These are phyloP conservation scores for Mohoua ochrocephala DNA, from an alignment of 2,113 vertebrate species.

Conservation along the genomic window DNA sequence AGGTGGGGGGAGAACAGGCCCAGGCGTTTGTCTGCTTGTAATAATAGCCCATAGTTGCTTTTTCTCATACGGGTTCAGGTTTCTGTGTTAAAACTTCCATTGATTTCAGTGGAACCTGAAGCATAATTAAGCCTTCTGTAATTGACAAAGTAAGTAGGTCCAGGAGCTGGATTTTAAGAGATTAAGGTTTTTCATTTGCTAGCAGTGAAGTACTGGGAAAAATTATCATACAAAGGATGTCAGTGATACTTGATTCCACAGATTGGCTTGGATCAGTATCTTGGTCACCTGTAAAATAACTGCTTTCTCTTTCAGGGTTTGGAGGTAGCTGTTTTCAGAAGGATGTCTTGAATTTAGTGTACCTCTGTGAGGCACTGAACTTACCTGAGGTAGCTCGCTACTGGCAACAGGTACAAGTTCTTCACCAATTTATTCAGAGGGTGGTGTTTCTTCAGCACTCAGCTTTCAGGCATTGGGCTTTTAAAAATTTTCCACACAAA, in stretches of 20 bases:
- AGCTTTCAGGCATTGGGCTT: not conserved
- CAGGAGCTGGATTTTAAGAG: not conserved
- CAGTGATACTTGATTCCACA: not conserved
- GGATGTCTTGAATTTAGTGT: slow-evolving; percentile 96
- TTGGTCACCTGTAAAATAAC: not conserved
- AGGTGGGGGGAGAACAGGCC: not conserved
- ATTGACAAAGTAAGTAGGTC: not conserved
- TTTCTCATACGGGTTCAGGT: not conserved
- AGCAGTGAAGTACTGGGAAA: not conserved
- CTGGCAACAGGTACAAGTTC: slow-evolving; percentile 89
- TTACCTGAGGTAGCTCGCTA: slow-evolving; percentile 94
- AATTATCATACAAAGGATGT: not conserved
- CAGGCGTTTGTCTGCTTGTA: not conserved
- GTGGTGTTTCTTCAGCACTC: not conserved
- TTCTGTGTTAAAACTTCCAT: not conserved
- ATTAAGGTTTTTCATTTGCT: not conserved
- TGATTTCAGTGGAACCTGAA: not conserved
- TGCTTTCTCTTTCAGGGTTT: slow-evolving; percentile 78
- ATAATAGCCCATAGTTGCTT: not conserved
- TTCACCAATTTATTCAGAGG: not conserved
- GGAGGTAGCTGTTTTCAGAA: slow-evolving; percentile 99
- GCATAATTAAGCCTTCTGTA: not conserved
- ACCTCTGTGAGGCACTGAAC: slow-evolving; percentile 95
- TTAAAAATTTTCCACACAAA: not conserved
- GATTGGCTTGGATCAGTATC: not conserved